phyloP scores from a whole-genome alignment of 2,113 vertebrate species.

The Pteropus alecto region DNA sequence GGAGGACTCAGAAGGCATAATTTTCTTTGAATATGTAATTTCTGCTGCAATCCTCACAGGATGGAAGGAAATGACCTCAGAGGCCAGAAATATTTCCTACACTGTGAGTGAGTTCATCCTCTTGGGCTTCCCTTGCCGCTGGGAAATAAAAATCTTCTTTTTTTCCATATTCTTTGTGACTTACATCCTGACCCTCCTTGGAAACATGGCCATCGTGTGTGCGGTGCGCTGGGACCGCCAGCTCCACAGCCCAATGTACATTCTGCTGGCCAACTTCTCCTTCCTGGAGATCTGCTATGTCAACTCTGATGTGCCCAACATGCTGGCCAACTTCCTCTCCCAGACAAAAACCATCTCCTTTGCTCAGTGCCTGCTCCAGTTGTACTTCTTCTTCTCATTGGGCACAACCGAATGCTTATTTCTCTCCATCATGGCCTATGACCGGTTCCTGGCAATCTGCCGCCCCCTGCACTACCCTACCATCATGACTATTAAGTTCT shows the following conservation, averaged over 20 bases:
- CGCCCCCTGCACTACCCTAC: conserved; percentile 52
- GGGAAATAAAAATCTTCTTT: conserved; percentile 63
- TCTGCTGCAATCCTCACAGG: conserved; percentile 33
- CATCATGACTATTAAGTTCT: conserved; percentile 65
- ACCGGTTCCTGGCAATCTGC: conserved; percentile 71
- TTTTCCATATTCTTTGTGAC: conserved; percentile 65
- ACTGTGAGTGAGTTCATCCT: conserved; percentile 70
- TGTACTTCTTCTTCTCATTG: conserved; percentile 73
- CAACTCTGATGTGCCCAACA: conserved; percentile 75
- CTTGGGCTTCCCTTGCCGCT: conserved; percentile 72
- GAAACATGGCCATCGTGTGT: conserved; percentile 73
- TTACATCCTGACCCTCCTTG: conserved; percentile 68
- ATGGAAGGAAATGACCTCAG: conserved; percentile 21
- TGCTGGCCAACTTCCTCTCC: conserved; percentile 76
- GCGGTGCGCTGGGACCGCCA: conserved; percentile 48
- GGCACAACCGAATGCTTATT: conserved; percentile 71
- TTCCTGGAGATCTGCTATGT: conserved; percentile 80
- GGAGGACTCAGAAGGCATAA: not conserved
- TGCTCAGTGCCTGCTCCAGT: conserved; percentile 48
- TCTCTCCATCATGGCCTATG: conserved; percentile 75
- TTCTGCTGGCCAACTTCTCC: conserved; percentile 75
- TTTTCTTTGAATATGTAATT: not conserved
- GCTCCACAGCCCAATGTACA: conserved; percentile 77
- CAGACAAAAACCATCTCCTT: conserved; percentile 67
- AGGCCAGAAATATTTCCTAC: conserved; percentile 48